Evolutionary conservation across 1,140 invertebrate genomes (phyloP).

Genomic region (Lordiphosa stackelbergi): DNA sequence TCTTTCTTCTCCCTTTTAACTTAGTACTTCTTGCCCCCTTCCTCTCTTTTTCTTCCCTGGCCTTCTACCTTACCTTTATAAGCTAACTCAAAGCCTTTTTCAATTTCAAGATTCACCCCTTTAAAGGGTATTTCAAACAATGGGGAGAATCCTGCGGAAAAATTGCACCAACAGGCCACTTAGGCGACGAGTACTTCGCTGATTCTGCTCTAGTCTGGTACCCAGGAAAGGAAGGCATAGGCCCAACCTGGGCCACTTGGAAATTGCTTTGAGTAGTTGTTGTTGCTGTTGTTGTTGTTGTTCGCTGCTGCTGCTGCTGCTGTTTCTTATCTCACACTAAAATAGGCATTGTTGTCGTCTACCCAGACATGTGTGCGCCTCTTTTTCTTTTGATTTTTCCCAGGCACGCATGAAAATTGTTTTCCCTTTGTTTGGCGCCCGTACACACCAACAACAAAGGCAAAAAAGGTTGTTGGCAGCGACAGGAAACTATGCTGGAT

Average conservation of each 20-base stretch:
- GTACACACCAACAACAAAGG: conserved; percentile 38
- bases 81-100: not conserved
- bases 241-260: conserved; percentile 48
- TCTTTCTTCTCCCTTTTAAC: no score
- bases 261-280: conserved; percentile 50
- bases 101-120: not conserved
- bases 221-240: not conserved
- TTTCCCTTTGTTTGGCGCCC: conserved; percentile 60
- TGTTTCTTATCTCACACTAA: conserved; percentile 58
- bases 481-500: conserved; percentile 63
- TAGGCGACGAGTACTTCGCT: conserved; percentile 50
- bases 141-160: conserved; percentile 10
- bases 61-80: no score
- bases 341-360: conserved; percentile 63
- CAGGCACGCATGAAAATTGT: conserved; percentile 72
- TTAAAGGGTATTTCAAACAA: conserved; percentile 19
- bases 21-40: no score
- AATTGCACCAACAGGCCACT: conserved; percentile 51
- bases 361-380: conserved; percentile 7
- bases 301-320: conserved; percentile 33
- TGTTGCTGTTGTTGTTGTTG: conserved; percentile 10
- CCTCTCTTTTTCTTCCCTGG: no score
- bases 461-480: conserved; percentile 56
- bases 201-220: conserved; percentile 23
- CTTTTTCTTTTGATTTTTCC: conserved; percentile 59